Evolutionary conservation across 2,888 invertebrate genomes (phyloP).

Genomic region (Chrysodeixis includens): DNA sequence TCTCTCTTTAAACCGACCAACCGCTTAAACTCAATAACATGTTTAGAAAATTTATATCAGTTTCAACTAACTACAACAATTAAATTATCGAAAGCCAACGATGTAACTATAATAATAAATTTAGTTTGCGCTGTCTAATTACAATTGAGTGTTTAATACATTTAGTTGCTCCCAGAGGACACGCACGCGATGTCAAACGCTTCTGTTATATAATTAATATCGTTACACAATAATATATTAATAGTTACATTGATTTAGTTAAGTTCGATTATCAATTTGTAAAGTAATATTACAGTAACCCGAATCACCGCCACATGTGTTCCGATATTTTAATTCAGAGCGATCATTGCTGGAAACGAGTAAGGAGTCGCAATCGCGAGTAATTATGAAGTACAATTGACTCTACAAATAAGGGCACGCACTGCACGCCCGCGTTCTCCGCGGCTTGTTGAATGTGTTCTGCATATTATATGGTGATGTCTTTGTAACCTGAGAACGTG

Average conservation of each 20-base stretch:
- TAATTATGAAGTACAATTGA: constrained; percentile 49
- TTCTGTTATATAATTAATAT: constrained; percentile 38
- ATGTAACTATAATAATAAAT: constrained; percentile 18
- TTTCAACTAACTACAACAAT: neutral
- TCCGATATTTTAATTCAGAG: no score
- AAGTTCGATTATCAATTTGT: neutral
- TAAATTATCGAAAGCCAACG: neutral
- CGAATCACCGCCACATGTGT: no score
- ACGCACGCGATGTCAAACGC: constrained; percentile 26
- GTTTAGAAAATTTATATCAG: no score
- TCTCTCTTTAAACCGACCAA: no score
- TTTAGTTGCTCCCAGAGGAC: constrained; percentile 37
- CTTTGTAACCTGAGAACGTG: no score
- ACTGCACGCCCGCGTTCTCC: constrained; percentile 29
- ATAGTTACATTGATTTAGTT: neutral
- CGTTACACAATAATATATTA: constrained; percentile 9
- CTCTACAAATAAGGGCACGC: constrained; percentile 56
- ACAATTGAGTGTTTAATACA: constrained; percentile 45
- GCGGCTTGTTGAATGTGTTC: constrained; percentile 52
- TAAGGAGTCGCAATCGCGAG: constrained; percentile 50
- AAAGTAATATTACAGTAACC: neutral
- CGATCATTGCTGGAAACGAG: constrained; percentile 27
- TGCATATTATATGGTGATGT: constrained; percentile 30
- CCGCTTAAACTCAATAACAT: no score
- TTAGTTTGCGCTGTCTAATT: constrained; percentile 22